Base-by-base conservation (phyloP, 2,797 vertebrate species). In the Ceryle rudis region DNA sequence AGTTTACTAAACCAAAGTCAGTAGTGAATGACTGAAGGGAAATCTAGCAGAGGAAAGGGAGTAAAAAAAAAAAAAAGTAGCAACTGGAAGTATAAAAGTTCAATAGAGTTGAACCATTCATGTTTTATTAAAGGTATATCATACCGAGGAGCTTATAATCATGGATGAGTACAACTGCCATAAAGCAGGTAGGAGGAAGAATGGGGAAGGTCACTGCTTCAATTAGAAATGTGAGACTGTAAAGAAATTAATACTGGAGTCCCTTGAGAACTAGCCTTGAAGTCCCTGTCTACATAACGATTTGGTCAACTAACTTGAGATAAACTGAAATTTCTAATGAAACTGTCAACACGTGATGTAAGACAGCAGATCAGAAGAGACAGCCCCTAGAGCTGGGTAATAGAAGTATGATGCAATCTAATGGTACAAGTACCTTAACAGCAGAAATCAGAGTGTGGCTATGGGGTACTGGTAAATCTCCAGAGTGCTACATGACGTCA, bases 101-200 rank as follows among this genome's bases (percentile, higher is more conserved):
- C 28, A 31, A 39, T 1, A 33, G n/a, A 31, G 23, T 29, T 44
- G 12, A 67, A 67, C 14, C 2, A 0, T 51, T 67, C 6, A 2
- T 29, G 11, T 37, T 67, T 61, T 26, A 58, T 65, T 60, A 65
- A 72, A 72, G 65, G 33, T 42, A 33, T 8, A 10, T 54, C 31
- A 54, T 15, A 29, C 14, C 33, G 17, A 81, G 12, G 12, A 81
- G 44, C 51, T 71, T 31, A 19, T 15, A 65, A 47, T 10, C 11
- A 7, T 8, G 25, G 15, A n/a, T 35, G 11, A 64, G 44, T 31
- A 64, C 29, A 39, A 33, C 21, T 58, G 33, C 21, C 5, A 2
- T 17, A 77, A 60, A 41, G 33, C 33, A 77, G 29, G 8, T 39
- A 72, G 41, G 16, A 83, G 49, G 37, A 44, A 66, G 64, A 86